Conservation (phyloP, 2,888 invertebrate species). For the Drosophila affinis region DNA sequence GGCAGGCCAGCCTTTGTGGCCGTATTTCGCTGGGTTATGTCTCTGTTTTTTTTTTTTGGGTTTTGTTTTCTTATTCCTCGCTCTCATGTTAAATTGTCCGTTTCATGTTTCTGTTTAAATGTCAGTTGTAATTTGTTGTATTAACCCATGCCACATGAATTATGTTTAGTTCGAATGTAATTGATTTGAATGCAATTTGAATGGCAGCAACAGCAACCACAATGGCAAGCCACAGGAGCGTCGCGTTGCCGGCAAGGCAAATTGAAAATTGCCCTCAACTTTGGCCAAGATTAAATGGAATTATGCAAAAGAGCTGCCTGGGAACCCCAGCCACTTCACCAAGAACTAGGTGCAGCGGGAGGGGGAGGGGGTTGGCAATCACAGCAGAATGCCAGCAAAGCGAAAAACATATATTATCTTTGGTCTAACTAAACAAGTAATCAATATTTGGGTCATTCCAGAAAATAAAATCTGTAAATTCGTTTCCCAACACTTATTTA, state of each 20-base stretch:
- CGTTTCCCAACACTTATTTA: too few relatives aligned
- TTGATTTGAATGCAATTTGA: constrained; percentile 79
- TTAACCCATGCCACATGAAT: constrained; percentile 78
- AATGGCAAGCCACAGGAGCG: constrained; percentile 52
- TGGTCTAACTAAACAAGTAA: background rate
- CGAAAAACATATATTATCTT: too few relatives aligned
- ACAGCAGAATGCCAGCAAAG: background rate
- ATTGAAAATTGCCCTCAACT: constrained; percentile 65
- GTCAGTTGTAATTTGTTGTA: constrained; percentile 79
- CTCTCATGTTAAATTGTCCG: constrained; percentile 76
- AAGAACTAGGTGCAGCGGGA: constrained; percentile 42
- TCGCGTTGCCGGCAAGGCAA: constrained; percentile 42
- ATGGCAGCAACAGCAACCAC: constrained; percentile 52
- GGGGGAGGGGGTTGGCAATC: constrained; percentile 10
- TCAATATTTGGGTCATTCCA: background rate
- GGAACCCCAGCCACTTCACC: constrained; percentile 36
- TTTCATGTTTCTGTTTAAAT: constrained; percentile 78
- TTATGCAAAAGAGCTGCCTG: constrained; percentile 47
- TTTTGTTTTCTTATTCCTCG: constrained; percentile 45
- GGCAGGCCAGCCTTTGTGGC: constrained; percentile 35
- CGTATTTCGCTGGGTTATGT: constrained; percentile 25
- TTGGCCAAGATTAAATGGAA: constrained; percentile 69
- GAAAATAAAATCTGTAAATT: too few relatives aligned
- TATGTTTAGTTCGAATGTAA: constrained; percentile 78
- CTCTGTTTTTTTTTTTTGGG: constrained; percentile 26